phyloP scores from a whole-genome alignment of 2,113 vertebrate genomes.

The Thamnaconus septentrionalis region DNA sequence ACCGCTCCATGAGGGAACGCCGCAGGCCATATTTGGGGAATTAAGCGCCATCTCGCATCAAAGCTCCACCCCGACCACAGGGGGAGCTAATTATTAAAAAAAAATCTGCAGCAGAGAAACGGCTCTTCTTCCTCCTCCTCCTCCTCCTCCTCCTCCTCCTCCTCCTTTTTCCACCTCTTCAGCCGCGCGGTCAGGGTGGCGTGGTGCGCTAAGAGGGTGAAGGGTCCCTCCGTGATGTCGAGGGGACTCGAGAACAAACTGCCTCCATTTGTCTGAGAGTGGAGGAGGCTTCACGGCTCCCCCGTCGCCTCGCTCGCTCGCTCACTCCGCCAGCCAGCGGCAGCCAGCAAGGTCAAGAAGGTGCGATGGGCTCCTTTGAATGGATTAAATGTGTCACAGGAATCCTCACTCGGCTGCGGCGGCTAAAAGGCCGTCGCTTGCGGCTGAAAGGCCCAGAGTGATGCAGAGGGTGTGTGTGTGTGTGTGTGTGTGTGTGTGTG shows the following conservation, averaged over 20 bases:
- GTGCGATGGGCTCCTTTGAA: constrained; percentile 43
- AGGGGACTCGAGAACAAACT: constrained; percentile 37
- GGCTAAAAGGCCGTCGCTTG: constrained; percentile 5
- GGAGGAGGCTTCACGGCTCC: constrained; percentile 21
- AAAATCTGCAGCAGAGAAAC: constrained; percentile 15
- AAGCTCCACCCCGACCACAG: not conserved
- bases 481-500: too few species aligned
- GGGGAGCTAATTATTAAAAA: constrained; percentile 20
- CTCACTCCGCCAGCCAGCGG: constrained; percentile 15
- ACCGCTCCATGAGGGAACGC: constrained; percentile 42
- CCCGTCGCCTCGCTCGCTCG: too few species aligned
- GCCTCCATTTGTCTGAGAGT: constrained; percentile 43
- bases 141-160: too few species aligned
- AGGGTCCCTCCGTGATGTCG: constrained; percentile 29
- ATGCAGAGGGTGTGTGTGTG: too few species aligned
- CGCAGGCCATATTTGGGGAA: constrained; percentile 32
- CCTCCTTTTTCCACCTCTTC: too few species aligned
- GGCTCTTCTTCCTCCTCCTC: too few species aligned
- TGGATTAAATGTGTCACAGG: constrained; percentile 26
- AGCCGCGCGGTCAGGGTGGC: constrained; percentile 1
- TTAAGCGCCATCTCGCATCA: constrained; percentile 7
- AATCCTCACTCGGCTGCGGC: not conserved
- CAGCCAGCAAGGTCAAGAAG: constrained; percentile 42
- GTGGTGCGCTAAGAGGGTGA: constrained; percentile 26
- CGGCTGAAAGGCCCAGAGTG: too few species aligned